Evolutionary conservation across 2,888 invertebrate genomes (phyloP).

Genomic region (Cosmia pyralina): DNA sequence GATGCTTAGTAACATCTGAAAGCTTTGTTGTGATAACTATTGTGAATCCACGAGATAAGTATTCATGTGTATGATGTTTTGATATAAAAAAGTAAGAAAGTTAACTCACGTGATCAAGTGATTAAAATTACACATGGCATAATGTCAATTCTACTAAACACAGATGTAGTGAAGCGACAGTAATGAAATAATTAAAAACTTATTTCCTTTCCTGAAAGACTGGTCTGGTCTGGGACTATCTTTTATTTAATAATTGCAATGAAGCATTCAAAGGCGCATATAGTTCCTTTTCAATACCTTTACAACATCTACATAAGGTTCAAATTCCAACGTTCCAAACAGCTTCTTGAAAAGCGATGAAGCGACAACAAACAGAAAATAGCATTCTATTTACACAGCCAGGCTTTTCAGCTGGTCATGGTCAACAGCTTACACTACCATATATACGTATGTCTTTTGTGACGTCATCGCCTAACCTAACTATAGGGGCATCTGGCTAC

Average conservation of each 20-base stretch:
- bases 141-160: no score
- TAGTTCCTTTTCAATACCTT: neutral
- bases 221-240: no score
- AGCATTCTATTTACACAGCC: slow-evolving; percentile 45
- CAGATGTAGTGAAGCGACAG: neutral
- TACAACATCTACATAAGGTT: neutral
- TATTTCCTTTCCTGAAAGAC: no score
- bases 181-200: neutral
- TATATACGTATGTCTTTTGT: slow-evolving; percentile 17
- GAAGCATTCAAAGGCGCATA: neutral
- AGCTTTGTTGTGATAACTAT: neutral
- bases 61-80: no score
- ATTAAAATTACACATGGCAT: neutral
- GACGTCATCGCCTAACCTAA: slow-evolving; percentile 37
- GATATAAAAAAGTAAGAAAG: neutral
- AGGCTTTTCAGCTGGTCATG: slow-evolving; percentile 39
- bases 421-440: slow-evolving; percentile 8
- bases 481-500: slow-evolving; percentile 53
- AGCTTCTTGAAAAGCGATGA: slow-evolving; percentile 21
- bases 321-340: slow-evolving; percentile 1
- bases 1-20: neutral
- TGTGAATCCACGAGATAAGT: no score
- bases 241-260: slow-evolving; percentile 9
- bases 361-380: slow-evolving; percentile 29
- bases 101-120: no score